Evolutionary conservation across 2,888 invertebrate genomes (phyloP).

Genomic region (Gibbula magus): DNA sequence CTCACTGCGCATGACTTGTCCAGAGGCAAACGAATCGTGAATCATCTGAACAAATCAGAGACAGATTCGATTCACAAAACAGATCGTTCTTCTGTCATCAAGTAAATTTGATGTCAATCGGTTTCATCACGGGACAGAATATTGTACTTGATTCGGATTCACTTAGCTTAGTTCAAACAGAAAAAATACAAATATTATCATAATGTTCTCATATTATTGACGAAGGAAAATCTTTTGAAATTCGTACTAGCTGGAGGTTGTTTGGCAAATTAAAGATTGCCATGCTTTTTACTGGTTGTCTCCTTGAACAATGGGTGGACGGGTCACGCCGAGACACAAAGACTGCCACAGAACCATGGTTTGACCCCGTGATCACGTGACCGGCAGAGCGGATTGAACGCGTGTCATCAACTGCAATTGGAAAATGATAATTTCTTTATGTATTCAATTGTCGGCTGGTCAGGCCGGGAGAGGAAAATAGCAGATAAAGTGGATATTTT

Average conservation of each 20-base stretch:
- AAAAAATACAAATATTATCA: conserved; percentile 18
- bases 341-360: not conserved
- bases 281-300: not conserved
- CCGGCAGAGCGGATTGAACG: conserved; percentile 8
- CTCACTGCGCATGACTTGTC: not conserved
- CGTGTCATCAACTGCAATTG: conserved; percentile 15
- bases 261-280: conserved; percentile 11
- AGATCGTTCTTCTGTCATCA: not conserved
- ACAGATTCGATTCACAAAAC: not conserved
- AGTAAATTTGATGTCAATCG: not conserved
- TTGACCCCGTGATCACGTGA: conserved; percentile 13
- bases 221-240: not conserved
- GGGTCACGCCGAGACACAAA: not conserved
- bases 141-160: not conserved
- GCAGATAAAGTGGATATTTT: conserved; percentile 21
- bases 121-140: not conserved
- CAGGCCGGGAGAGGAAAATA: conserved; percentile 6
- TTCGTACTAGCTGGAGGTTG: not conserved
- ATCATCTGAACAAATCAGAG: not conserved
- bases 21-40: conserved; percentile 1
- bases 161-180: not conserved
- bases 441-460: conserved; percentile 14
- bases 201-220: not conserved
- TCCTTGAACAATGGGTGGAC: not conserved
- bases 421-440: conserved; percentile 23